These are phyloP conservation scores for Synanthedon andrenaeformis DNA, from an alignment of 2,888 invertebrate genomes.

Conservation along the genomic window DNA sequence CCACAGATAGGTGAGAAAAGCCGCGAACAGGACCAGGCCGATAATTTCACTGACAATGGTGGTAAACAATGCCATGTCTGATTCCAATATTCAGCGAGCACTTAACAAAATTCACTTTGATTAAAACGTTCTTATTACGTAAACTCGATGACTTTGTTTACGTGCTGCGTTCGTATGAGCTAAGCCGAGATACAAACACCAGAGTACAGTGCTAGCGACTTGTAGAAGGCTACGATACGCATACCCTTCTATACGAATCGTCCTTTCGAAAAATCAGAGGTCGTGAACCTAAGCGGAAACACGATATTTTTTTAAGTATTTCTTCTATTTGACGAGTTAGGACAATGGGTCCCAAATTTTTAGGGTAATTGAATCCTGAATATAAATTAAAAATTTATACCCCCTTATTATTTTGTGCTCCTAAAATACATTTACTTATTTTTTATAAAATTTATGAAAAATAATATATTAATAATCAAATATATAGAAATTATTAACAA, in stretches of 20 bases:
- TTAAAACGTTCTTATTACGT: background rate
- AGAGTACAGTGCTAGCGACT: background rate
- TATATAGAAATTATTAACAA: too few species aligned
- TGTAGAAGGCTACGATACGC: background rate
- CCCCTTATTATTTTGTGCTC: too few species aligned
- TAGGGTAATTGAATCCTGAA: background rate
- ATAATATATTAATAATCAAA: too few species aligned
- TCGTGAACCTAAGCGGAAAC: background rate
- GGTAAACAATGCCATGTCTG: background rate
- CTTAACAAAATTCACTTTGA: background rate
- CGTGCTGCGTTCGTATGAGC: background rate
- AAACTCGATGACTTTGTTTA: background rate
- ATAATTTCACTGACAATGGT: constrained; percentile 4
- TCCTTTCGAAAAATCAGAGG: background rate
- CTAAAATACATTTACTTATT: too few species aligned
- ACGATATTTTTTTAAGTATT: background rate
- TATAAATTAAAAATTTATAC: background rate
- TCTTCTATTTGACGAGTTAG: background rate
- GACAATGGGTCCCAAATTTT: background rate
- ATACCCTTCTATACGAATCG: background rate
- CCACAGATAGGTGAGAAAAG: constrained; percentile 22
- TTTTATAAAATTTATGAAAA: too few species aligned
- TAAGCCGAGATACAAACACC: background rate
- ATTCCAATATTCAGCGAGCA: background rate
- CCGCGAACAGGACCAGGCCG: constrained; percentile 1